A percentile compares a stretch with the other conserved stretches of the same genome.
These are phyloP conservation scores for Nansenia antarctica DNA, from an alignment of 2,113 vertebrate species.

Conservation along the genomic window DNA sequence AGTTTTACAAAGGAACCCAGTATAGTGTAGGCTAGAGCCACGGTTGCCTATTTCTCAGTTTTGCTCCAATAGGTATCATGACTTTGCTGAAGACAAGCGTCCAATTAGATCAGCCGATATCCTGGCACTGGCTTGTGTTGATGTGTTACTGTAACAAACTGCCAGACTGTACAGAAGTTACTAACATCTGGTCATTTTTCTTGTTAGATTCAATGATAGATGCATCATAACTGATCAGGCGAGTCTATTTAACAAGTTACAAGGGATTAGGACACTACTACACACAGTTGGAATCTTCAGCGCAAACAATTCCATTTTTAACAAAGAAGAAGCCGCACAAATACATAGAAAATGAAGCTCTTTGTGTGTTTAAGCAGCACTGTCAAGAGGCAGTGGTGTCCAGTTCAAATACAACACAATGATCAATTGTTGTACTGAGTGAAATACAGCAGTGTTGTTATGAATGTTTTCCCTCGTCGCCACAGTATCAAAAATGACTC, in stretches of 20 bases:
- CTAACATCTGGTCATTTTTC: no score
- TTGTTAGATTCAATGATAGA: no score
- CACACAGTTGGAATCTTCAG: background rate
- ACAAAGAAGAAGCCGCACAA: background rate
- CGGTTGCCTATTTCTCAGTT: background rate
- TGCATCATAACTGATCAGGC: no score
- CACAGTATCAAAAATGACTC: background rate
- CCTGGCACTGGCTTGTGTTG: background rate
- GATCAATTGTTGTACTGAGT: background rate
- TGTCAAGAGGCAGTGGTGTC: background rate
- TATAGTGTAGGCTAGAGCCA: background rate
- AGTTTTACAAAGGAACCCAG: background rate
- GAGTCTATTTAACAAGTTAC: no score
- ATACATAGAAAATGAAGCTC: background rate
- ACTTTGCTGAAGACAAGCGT: background rate
- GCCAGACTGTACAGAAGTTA: background rate
- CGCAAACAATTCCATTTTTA: background rate
- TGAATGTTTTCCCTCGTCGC: background rate
- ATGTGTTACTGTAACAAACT: background rate
- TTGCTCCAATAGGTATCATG: background rate
- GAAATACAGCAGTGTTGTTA: background rate
- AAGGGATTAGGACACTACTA: no score
- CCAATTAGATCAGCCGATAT: slow-evolving; percentile 1
- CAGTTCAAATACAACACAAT: background rate
- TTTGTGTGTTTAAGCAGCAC: background rate